A percentile compares a stretch with the other conserved stretches of the same genome.
These are phyloP conservation scores for Adela reaumurella DNA, from an alignment of 2,888 invertebrate genomes.

Conservation along the genomic window DNA sequence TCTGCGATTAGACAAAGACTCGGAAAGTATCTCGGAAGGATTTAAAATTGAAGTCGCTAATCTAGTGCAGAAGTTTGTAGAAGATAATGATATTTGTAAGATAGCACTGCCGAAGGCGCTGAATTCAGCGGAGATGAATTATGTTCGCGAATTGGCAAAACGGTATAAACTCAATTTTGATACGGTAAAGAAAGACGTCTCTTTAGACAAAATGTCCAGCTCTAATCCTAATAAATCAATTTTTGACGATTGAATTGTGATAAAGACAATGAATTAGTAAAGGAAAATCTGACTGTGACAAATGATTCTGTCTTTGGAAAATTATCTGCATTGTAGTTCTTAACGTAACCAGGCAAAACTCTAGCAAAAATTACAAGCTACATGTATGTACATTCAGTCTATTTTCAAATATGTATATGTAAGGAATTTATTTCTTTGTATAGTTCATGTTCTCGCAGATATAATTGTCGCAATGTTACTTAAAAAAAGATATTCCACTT, in stretches of 20 bases:
- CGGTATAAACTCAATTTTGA: conserved; percentile 41
- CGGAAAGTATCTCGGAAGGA: conserved; percentile 24
- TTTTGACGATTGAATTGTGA: neutral
- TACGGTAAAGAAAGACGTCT: conserved; percentile 19
- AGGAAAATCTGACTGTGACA: too few relatives aligned
- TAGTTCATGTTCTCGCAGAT: too few relatives aligned
- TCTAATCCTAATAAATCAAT: neutral
- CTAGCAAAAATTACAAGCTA: too few relatives aligned
- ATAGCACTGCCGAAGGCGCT: conserved; percentile 47
- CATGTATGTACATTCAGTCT: too few relatives aligned
- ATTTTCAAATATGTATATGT: too few relatives aligned
- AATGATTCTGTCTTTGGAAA: too few relatives aligned
- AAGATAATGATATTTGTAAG: conserved; percentile 33
- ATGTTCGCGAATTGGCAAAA: conserved; percentile 41
- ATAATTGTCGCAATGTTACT: too few relatives aligned
- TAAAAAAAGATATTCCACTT: too few relatives aligned
- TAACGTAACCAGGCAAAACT: too few relatives aligned
- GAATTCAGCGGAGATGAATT: conserved; percentile 37
- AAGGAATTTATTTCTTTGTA: too few relatives aligned
- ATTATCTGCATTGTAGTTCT: too few relatives aligned
- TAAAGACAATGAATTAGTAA: neutral
- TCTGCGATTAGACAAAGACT: conserved; percentile 11
- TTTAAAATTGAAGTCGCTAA: conserved; percentile 40
- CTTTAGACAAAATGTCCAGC: conserved; percentile 16
- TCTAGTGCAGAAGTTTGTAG: conserved; percentile 41